phyloP scores from a whole-genome alignment of 1,140 invertebrate genomes.

The Bombus superbus region DNA sequence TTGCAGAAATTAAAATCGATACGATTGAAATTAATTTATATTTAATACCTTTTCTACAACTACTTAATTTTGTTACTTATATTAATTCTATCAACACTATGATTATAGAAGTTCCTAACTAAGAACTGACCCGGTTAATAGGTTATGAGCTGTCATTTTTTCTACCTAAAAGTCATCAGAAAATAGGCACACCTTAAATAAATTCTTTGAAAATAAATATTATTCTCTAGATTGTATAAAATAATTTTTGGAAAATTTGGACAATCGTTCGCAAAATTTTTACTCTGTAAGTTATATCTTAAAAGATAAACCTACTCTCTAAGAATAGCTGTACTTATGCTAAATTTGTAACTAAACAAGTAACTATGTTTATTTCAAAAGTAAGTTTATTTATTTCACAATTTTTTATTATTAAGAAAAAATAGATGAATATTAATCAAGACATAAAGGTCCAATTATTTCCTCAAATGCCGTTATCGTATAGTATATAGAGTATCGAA shows the following conservation, averaged over 20 bases:
- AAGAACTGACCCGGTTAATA: too few relatives aligned
- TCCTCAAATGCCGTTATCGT: constrained; percentile 1
- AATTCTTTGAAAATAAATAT: background rate
- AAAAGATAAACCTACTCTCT: too few relatives aligned
- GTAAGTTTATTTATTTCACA: background rate
- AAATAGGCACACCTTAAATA: background rate
- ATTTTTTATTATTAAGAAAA: background rate
- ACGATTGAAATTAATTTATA: too few relatives aligned
- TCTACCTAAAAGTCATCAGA: background rate
- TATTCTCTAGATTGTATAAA: background rate
- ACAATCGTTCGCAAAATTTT: too few relatives aligned
- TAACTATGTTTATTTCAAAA: background rate
- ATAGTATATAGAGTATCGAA: background rate
- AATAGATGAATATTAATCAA: background rate
- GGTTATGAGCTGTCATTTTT: too few relatives aligned
- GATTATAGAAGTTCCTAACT: too few relatives aligned
- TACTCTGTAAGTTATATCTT: too few relatives aligned
- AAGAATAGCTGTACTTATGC: too few relatives aligned
- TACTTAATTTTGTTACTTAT: too few relatives aligned
- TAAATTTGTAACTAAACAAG: background rate
- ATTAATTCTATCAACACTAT: too few relatives aligned
- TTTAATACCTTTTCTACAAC: too few relatives aligned
- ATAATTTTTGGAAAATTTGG: background rate
- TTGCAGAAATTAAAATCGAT: too few relatives aligned
- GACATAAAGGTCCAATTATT: constrained; percentile 18